Evolutionary conservation across 2,888 invertebrate genomes (phyloP).

Genomic region (Philonicus albiceps): DNA sequence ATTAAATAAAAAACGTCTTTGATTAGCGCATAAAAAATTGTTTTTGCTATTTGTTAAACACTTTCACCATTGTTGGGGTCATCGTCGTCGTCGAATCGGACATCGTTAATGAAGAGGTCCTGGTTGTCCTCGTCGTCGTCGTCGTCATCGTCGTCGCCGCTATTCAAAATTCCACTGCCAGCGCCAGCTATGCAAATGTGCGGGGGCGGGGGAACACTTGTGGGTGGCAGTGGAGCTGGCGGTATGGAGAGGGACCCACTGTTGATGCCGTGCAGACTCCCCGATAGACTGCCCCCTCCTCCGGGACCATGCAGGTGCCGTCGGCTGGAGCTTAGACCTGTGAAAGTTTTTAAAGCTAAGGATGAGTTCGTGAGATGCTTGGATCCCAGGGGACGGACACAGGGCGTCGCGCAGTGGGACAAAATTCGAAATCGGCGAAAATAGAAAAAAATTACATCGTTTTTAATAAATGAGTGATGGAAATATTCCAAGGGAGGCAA

Average conservation of each 20-base stretch:
- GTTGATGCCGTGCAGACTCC: slow-evolving; percentile 63
- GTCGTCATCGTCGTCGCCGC: slow-evolving; percentile 58
- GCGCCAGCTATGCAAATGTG: slow-evolving; percentile 61
- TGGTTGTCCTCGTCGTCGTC: slow-evolving; percentile 51
- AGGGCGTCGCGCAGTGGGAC: not conserved
- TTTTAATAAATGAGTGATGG: not conserved
- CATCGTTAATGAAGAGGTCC: slow-evolving; percentile 61
- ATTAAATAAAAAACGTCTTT: slow-evolving; percentile 36
- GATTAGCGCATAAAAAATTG: slow-evolving; percentile 23
- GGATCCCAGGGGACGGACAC: not conserved
- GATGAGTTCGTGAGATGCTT: not conserved
- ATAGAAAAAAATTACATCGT: not conserved
- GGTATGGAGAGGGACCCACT: slow-evolving; percentile 62
- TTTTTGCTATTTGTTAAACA: slow-evolving; percentile 58
- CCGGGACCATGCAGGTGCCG: slow-evolving; percentile 62
- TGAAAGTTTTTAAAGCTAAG: slow-evolving; percentile 46
- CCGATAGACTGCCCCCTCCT: slow-evolving; percentile 60
- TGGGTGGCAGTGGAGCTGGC: slow-evolving; percentile 63
- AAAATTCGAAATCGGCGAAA: not conserved
- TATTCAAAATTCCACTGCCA: slow-evolving; percentile 55
- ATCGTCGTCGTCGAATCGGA: slow-evolving; percentile 55
- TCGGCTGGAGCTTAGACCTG: slow-evolving; percentile 63
- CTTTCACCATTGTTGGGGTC: slow-evolving; percentile 61
- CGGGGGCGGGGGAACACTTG: slow-evolving; percentile 63
- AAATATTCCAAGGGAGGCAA: too few relatives aligned